These are phyloP conservation scores for Heliconius himera DNA, from an alignment of 1,140 invertebrate genomes.

Conservation along the genomic window DNA sequence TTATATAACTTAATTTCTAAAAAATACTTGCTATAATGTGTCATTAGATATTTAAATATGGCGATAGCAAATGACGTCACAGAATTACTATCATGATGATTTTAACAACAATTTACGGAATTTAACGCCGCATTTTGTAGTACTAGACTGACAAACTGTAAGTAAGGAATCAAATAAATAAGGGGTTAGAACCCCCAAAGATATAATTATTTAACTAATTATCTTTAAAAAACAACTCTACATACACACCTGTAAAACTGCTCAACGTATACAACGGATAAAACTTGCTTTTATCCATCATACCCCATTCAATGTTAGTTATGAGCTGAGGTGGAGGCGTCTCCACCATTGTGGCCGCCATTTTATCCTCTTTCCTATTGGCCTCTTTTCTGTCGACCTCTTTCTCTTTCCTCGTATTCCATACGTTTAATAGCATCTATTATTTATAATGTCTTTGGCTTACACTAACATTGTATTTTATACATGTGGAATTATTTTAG, in stretches of 20 bases:
- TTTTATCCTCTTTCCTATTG: conserved; percentile 40
- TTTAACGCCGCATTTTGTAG: no score
- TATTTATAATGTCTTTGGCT: conserved; percentile 49
- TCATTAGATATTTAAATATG: no score
- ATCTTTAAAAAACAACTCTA: not conserved
- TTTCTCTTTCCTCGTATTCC: conserved; percentile 23
- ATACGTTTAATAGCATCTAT: conserved; percentile 63
- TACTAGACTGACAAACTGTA: no score
- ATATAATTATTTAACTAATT: not conserved
- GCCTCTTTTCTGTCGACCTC: conserved; percentile 34
- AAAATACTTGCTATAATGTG: no score
- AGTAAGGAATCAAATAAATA: no score
- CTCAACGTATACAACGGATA: conserved; percentile 94
- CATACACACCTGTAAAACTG: conserved; percentile 72
- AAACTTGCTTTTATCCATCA: conserved; percentile 98
- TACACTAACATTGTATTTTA: conserved; percentile 47
- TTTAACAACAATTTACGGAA: no score
- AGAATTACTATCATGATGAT: no score
- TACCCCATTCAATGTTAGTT: conserved; percentile 97
- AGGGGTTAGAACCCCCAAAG: no score
- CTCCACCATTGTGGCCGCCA: conserved; percentile 79
- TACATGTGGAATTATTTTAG: conserved; percentile 39
- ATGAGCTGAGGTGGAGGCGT: conserved; percentile 85
- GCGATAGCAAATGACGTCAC: no score
- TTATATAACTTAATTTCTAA: no score